Base-by-base conservation (phyloP, 2,888 invertebrate species). In the Sminthurinus aureus region DNA sequence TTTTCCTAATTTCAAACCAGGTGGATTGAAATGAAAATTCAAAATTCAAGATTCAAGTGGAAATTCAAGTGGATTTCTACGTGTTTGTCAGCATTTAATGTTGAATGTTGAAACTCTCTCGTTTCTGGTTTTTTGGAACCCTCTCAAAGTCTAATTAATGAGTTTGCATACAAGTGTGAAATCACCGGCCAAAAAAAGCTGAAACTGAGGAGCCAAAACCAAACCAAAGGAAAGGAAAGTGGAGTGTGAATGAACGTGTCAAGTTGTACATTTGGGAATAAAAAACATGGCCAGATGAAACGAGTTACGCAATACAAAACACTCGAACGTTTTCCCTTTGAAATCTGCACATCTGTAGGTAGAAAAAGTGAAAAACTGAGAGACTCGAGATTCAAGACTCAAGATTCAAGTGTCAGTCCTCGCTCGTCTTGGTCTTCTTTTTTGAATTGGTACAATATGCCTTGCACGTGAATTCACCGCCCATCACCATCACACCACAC, bases 201-300 rank as follows among this genome's bases (percentile, higher is more conserved):
- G 38, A 38, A n/a, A n/a, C n/a, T n/a, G 38, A 38, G 38, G 38
- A 38, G 38, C 38, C 38, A 38, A 38, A 38, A 38, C 38, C 38
- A 38, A 4, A 38, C 38, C 38, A 38, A 38, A 38, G 6, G 38
- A 1, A 38, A 38, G 38, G 38, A 38, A 38, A 1, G 3, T 6
- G 6, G 38, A 81, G 80, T 81, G 80, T 73, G 80, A 81, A 81
- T 73, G 73, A 73, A 52, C 15, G 73, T 81, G 80, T 81, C 80
- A 81, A 81, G 58, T 73, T 73, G 73, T 81, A 81, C 52, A 81
- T 74, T 81, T 81, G 74, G 73, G 71, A 71, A 38, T 38, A 38
- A 6, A 38, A 38, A 1, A 38, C 38, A 38, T 74, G 74, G 11
- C 20, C 38, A 74, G 26, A 74, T 22, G 24, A 22, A 38, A 76